phyloP scores from a whole-genome alignment of 2,888 invertebrate species.

The Agrilus biguttatus region DNA sequence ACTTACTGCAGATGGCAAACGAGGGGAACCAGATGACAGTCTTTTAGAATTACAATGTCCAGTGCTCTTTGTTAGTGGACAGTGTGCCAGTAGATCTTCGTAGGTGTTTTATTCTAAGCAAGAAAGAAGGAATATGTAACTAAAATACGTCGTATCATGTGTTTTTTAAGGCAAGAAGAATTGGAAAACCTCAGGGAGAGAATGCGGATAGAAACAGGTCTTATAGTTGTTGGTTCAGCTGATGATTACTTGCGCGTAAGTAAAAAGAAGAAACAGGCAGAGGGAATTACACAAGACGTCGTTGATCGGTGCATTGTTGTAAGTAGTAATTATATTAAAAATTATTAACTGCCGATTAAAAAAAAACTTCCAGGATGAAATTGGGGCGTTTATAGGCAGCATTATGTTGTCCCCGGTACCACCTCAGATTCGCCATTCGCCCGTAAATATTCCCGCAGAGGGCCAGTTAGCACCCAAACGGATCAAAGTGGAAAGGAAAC shows the following conservation, averaged over 20 bases:
- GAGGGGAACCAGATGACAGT: constrained; percentile 64
- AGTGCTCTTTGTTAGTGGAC: constrained; percentile 65
- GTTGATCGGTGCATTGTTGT: constrained; percentile 64
- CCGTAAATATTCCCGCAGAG: constrained; percentile 21
- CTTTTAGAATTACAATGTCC: constrained; percentile 59
- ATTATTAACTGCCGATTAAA: background rate
- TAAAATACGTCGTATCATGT: constrained; percentile 7
- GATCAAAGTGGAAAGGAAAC: constrained; percentile 29
- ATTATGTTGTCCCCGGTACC: constrained; percentile 43
- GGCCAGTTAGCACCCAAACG: constrained; percentile 13
- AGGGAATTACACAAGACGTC: constrained; percentile 65
- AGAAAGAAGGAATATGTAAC: background rate
- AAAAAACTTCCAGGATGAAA: constrained; percentile 38
- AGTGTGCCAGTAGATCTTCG: constrained; percentile 49
- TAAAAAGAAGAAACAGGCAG: constrained; percentile 52
- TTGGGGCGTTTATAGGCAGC: constrained; percentile 47
- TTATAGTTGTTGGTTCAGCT: constrained; percentile 66
- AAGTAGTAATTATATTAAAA: constrained; percentile 13
- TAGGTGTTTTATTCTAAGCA: constrained; percentile 20
- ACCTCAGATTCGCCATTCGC: constrained; percentile 33
- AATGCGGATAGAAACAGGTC: constrained; percentile 60
- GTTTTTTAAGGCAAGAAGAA: constrained; percentile 47
- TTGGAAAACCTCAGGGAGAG: constrained; percentile 62
- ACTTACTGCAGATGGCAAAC: constrained; percentile 50
- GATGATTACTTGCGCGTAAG: constrained; percentile 60